Evolutionary conservation across 2,113 vertebrate genomes (phyloP).

Genomic region (Elaphurus davidianus): DNA sequence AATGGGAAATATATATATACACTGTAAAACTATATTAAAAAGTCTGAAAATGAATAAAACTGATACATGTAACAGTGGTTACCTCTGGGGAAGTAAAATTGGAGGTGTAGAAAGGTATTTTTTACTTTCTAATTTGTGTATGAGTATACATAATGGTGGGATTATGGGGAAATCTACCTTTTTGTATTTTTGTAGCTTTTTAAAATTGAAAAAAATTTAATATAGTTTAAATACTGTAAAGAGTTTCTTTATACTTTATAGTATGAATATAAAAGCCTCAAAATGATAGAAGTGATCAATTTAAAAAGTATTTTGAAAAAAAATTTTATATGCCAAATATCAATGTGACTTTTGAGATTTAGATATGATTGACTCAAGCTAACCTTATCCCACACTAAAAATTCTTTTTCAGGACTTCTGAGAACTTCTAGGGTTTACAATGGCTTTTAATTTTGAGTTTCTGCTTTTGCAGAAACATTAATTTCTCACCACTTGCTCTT

Average conservation of each 20-base stretch:
- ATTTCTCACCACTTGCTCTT: neutral
- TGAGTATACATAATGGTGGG: neutral
- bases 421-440: neutral
- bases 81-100: neutral
- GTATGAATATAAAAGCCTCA: conserved; percentile 17
- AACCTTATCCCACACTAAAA: neutral
- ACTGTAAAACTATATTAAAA: neutral
- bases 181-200: conserved; percentile 14
- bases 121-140: conserved; percentile 4
- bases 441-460: conserved; percentile 5
- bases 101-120: neutral
- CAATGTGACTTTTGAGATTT: conserved; percentile 32
- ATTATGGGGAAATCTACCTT: neutral
- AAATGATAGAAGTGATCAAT: neutral
- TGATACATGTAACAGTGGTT: neutral
- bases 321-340: neutral
- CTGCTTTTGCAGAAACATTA: neutral
- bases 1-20: neutral
- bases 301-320: conserved; percentile 26
- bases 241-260: neutral
- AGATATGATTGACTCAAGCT: neutral
- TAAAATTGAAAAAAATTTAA: neutral
- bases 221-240: conserved; percentile 25
- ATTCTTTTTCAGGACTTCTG: conserved; percentile 10
- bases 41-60: neutral